Conservation (phyloP, 2,113 vertebrate species). For the Datnioides undecimradiatus region DNA sequence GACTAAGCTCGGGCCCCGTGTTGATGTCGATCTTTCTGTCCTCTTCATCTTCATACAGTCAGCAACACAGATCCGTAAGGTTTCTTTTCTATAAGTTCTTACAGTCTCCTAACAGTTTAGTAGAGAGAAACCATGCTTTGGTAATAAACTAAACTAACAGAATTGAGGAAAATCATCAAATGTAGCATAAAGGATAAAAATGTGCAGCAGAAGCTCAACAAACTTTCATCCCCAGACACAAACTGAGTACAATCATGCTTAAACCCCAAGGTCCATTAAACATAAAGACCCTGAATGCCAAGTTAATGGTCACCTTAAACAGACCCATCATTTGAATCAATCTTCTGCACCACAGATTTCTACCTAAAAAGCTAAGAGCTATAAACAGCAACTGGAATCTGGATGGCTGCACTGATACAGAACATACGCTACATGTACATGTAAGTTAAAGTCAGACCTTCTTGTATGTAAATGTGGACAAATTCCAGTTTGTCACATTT, state of each 20-base stretch:
- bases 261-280: neutral
- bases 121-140: neutral
- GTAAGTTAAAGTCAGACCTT: constrained; percentile 8
- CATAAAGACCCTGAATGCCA: neutral
- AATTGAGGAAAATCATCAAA: constrained; percentile 12
- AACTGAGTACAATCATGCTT: constrained; percentile 8
- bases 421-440: constrained; percentile 1
- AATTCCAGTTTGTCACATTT: constrained; percentile 26
- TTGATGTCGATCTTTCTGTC: neutral
- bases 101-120: neutral
- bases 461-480: constrained; percentile 6
- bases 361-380: constrained; percentile 2
- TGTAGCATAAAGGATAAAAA: neutral
- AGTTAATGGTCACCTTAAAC: constrained; percentile 6
- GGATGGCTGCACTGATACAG: neutral
- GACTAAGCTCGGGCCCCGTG: neutral
- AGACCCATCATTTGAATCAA: neutral
- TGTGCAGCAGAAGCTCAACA: neutral
- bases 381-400: constrained; percentile 28
- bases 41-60: neutral
- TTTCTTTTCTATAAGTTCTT: neutral
- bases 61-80: constrained; percentile 1
- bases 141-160: constrained; percentile 5
- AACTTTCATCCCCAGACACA: neutral
- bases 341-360: neutral